phyloP scores from a whole-genome alignment of 2,888 invertebrate genomes.

The Cerceris rybyensis region DNA sequence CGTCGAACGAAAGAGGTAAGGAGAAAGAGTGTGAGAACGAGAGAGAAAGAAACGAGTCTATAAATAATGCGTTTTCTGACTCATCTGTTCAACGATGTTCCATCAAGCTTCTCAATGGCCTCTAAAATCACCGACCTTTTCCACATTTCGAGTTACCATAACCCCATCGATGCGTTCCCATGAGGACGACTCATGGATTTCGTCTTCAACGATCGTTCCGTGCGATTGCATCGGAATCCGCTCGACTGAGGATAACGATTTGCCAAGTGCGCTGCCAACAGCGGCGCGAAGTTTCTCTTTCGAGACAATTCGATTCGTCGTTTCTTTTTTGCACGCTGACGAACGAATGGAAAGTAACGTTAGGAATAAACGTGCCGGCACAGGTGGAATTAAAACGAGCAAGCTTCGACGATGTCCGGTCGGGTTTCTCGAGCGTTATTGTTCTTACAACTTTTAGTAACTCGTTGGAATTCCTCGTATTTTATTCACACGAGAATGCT shows the following conservation, averaged over 20 bases:
- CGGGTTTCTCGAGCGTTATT: no score
- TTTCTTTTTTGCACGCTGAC: neutral
- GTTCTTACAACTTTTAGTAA: no score
- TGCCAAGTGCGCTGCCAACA: neutral
- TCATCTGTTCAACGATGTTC: constrained; percentile 57
- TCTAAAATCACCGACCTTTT: constrained; percentile 41
- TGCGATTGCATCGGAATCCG: constrained; percentile 11
- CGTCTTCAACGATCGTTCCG: constrained; percentile 9
- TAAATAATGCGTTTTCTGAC: constrained; percentile 68
- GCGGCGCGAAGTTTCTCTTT: constrained; percentile 34
- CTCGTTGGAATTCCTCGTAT: neutral
- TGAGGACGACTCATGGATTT: neutral
- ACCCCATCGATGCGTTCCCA: neutral
- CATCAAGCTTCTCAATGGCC: constrained; percentile 45
- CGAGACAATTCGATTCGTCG: constrained; percentile 31
- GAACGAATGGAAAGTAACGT: no score
- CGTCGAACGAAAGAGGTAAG: constrained; percentile 11
- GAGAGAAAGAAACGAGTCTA: constrained; percentile 42
- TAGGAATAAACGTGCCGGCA: no score
- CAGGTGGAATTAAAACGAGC: no score
- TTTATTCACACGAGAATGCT: neutral
- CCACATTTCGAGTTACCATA: neutral
- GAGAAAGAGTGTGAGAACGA: no score
- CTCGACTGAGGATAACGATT: constrained; percentile 7
- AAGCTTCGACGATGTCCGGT: no score